Evolutionary conservation across 2,888 invertebrate genomes (phyloP).

Genomic region (Boloria selene): DNA sequence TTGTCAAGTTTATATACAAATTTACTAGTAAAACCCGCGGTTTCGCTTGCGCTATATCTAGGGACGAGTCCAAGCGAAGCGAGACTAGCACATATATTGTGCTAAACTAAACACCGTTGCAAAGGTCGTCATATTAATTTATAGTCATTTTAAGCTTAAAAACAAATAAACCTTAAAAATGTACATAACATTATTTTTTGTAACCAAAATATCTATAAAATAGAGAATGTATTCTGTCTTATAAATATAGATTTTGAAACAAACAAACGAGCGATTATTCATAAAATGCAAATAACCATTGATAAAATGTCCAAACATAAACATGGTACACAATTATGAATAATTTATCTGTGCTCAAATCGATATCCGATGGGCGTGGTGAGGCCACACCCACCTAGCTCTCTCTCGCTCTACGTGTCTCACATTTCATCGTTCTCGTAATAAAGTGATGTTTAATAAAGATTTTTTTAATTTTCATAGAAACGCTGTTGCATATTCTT

Average conservation of each 20-base stretch:
- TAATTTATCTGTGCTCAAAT: constrained; percentile 65
- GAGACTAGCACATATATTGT: too few relatives aligned
- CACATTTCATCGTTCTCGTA: constrained; percentile 5
- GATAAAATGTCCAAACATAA: constrained; percentile 40
- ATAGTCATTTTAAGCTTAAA: too few relatives aligned
- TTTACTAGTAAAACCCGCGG: too few relatives aligned
- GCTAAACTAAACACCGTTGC: too few relatives aligned
- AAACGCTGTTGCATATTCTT: too few relatives aligned
- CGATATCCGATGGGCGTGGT: constrained; percentile 69
- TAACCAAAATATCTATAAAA: constrained; percentile 1
- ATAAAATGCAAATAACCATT: constrained; percentile 27
- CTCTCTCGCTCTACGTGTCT: constrained; percentile 25
- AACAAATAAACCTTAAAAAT: too few relatives aligned
- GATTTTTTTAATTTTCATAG: background rate
- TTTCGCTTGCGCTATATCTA: too few relatives aligned
- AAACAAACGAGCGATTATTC: constrained; percentile 28
- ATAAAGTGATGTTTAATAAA: constrained; percentile 19
- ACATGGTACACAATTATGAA: constrained; percentile 68
- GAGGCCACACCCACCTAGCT: constrained; percentile 48
- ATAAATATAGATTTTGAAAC: constrained; percentile 14
- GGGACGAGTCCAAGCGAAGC: too few relatives aligned
- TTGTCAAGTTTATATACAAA: too few relatives aligned
- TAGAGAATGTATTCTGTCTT: constrained; percentile 6
- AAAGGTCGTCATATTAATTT: too few relatives aligned
- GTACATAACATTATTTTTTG: background rate